Evolutionary conservation across 1,140 invertebrate species (phyloP), one percentile per base, ranked within the genome.

Genomic region (Cydia splendana): DNA sequence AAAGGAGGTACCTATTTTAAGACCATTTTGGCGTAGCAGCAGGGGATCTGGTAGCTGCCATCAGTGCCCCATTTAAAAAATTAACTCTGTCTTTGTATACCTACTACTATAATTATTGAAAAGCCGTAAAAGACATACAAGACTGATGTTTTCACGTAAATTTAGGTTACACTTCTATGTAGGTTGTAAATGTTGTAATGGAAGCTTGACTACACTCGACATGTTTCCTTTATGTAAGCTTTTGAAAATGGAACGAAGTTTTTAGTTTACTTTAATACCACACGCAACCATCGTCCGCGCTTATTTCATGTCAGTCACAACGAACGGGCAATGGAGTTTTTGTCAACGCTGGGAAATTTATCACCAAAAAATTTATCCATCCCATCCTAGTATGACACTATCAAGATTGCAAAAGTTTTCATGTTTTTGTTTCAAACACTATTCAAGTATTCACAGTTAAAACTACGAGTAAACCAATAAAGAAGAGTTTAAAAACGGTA

Each of bases 211-310:
- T 7, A 57, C 15, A n/a, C n/a, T 57, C 13, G n/a, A 15, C 2
- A 57, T 57, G n/a, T 4, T 7, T 18, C 2, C 51, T 57, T 57
- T n/a, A 57, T 57, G 51, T n/a, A 15, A 57, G n/a, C n/a, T 57
- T 15, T 57, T 62, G 57, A 24, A 62, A 62, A 62, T 24, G 18
- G 18, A 62, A 62, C 57, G 57, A 9, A 0, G 15, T 62, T 62
- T 62, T 62, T 24, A 62, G n/a, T 24, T 62, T 62, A 62, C 24
- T 57, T 57, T 57, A 57, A n/a, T n/a, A 57, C 53, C 53, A 15
- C n/a, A 57, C 18, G 53, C 6, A 62, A 24, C 57, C 20, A 24
- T 57, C 20, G 20, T 24, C 18, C 57, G 20, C 57, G 57, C 10
- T 62, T 24, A 24, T 62, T 62, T 62, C 24, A 62, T 62, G 57